These are phyloP conservation scores for Riparia riparia DNA, from an alignment of 2,113 vertebrate species.

Conservation along the genomic window DNA sequence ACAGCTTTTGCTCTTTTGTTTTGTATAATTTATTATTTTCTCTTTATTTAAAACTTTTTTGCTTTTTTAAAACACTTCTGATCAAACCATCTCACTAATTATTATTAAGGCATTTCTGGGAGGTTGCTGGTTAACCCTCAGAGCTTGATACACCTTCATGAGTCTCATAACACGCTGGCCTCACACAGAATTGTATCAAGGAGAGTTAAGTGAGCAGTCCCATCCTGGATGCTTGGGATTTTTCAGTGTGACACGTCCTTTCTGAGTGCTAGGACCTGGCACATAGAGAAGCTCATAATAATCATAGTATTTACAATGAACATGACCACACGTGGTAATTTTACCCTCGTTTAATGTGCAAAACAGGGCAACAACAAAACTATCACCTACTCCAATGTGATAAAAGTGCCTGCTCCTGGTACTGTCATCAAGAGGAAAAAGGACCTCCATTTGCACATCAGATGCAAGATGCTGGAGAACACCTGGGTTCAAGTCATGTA, in stretches of 20 bases:
- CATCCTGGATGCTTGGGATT: not conserved
- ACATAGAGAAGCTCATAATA: accelerated
- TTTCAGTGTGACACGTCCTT: not conserved
- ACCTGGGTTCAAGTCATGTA: conserved; percentile 67
- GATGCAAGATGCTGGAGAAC: conserved; percentile 74
- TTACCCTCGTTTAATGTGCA: not conserved
- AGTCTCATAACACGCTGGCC: not conserved
- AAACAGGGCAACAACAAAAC: conserved; percentile 57
- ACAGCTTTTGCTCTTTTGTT: not conserved
- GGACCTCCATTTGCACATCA: conserved; percentile 60
- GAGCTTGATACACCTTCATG: not conserved
- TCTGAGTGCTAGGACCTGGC: not conserved
- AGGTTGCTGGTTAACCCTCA: not conserved
- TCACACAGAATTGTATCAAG: not conserved
- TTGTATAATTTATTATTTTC: not conserved
- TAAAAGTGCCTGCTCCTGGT: conserved; percentile 13
- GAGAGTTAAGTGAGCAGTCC: not conserved
- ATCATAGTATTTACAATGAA: not conserved
- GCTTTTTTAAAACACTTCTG: not conserved
- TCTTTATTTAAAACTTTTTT: not conserved
- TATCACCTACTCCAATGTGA: conserved; percentile 72
- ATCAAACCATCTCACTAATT: not conserved
- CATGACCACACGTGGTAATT: not conserved
- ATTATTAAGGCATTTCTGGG: not conserved
- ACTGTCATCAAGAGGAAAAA: conserved; percentile 45